These are phyloP conservation scores for Lysandra bellargus DNA, from an alignment of 2,888 invertebrate genomes.

Conservation along the genomic window DNA sequence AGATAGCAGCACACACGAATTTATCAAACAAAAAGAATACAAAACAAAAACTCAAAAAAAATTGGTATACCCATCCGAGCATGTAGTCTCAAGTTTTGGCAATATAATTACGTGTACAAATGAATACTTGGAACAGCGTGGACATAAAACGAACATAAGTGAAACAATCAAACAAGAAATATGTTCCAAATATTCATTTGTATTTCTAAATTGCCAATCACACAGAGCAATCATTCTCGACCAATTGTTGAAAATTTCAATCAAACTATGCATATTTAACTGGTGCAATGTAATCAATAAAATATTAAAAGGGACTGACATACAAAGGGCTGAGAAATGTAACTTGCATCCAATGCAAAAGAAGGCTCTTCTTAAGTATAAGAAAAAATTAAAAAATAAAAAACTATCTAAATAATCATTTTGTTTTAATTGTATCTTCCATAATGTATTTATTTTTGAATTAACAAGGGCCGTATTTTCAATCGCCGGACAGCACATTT, in stretches of 20 bases:
- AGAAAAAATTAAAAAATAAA: constrained; percentile 18
- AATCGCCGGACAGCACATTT: too few species aligned
- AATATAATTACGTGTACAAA: not conserved
- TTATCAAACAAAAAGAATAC: constrained; percentile 15
- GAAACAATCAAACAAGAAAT: too few species aligned
- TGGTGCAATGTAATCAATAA: constrained; percentile 13
- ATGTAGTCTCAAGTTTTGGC: too few species aligned
- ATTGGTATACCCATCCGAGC: not conserved
- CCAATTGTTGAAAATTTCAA: constrained; percentile 5
- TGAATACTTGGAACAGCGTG: not conserved
- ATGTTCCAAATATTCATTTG: constrained; percentile 22
- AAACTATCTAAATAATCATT: too few species aligned
- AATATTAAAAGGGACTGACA: constrained; percentile 20
- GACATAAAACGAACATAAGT: too few species aligned
- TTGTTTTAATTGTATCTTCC: too few species aligned
- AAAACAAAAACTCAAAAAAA: not conserved
- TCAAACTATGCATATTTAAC: not conserved
- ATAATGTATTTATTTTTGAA: too few species aligned
- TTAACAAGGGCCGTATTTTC: too few species aligned
- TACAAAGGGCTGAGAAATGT: not conserved
- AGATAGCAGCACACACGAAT: not conserved
- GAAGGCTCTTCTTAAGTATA: not conserved
- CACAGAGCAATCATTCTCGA: constrained; percentile 6
- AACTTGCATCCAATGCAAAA: constrained; percentile 16
- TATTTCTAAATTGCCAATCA: not conserved